Base-by-base conservation (phyloP, 2,113 vertebrate species). In the Bothrops jararaca region DNA sequence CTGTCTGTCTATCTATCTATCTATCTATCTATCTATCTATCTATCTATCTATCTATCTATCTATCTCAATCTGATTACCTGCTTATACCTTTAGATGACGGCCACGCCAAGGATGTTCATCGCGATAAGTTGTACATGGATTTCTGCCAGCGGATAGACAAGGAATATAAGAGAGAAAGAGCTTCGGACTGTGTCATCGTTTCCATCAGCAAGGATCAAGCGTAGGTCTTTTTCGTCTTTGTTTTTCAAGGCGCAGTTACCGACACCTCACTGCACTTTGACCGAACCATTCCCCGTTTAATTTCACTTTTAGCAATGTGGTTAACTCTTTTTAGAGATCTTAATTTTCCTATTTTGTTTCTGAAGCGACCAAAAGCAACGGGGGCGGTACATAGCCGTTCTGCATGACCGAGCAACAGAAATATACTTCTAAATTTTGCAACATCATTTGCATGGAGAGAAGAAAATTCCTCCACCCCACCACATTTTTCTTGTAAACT, bases 81-180 rank as follows among this genome's bases (percentile, higher is more conserved):
- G 96, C 74, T n/a, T 94, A 29, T 92, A 26, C 53, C 5, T 95
- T 58, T 93, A 97, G 97, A 91, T 69, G 95, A 89, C 90, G 91
- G 90, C 90, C 92, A 80, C 4, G 29, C 58, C 23, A 91, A 92
- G n/a, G 93, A 91, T 45, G 26, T 92, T 48, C 92, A 94, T 56
- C 96, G 96, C 92, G 97, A 97, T 89, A 93, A 97, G 15, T 93
- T 98, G 26, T 98, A 98, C 93, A 95, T 97, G 95, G 96, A 94
- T 89, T 98, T 98, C 94, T 97, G 97, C 95, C 95, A 96, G 74
- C 95, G 97, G 92, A 96, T 98, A 58, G 97, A 98, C 95, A 97
- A 98, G 92, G 97, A 98, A n/a, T 92, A 64, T 7, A 92, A 94
- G 29, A 94, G 89, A 93, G 96, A 96, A 50, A 95, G 87, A 69